phyloP scores from a whole-genome alignment of 2,797 vertebrate species.

The Cercopithecus neglectus region DNA sequence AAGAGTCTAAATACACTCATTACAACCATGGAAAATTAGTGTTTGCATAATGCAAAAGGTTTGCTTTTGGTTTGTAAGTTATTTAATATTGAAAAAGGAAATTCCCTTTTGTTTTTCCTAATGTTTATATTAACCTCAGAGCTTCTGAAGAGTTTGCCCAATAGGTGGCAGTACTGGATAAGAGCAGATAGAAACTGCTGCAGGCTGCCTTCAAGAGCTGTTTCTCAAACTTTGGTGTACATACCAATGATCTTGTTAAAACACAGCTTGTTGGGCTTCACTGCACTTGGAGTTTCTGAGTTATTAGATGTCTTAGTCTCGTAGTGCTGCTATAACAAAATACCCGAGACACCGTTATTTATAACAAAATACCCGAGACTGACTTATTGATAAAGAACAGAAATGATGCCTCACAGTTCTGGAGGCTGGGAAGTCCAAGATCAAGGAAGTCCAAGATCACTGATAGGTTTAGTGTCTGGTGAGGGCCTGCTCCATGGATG shows the following conservation, averaged over 20 bases:
- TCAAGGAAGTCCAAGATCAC: not conserved
- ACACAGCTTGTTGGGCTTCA: not conserved
- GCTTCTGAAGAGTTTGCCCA: slow-evolving; percentile 49
- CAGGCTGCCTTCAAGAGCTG: not conserved
- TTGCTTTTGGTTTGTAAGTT: not conserved
- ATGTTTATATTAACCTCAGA: not conserved
- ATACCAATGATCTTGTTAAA: not conserved
- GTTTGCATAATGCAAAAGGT: not conserved
- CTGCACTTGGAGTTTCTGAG: not conserved
- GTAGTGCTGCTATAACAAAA: slow-evolving; percentile 43
- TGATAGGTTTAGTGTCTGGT: not conserved
- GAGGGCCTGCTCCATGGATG: not conserved
- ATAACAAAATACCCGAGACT: not conserved
- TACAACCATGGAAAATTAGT: not conserved
- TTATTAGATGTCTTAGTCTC: not conserved
- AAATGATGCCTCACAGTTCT: not conserved
- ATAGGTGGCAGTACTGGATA: slow-evolving; percentile 81
- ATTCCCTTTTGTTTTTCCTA: not conserved
- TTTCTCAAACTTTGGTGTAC: not conserved
- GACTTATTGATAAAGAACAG: not conserved
- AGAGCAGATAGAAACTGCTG: slow-evolving; percentile 52
- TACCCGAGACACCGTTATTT: not conserved
- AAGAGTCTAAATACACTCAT: slow-evolving; percentile 2
- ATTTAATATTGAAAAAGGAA: slow-evolving; percentile 33
- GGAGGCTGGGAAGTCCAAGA: not conserved